phyloP scores from a whole-genome alignment of 2,113 vertebrate genomes.

The Megalops atlanticus region DNA sequence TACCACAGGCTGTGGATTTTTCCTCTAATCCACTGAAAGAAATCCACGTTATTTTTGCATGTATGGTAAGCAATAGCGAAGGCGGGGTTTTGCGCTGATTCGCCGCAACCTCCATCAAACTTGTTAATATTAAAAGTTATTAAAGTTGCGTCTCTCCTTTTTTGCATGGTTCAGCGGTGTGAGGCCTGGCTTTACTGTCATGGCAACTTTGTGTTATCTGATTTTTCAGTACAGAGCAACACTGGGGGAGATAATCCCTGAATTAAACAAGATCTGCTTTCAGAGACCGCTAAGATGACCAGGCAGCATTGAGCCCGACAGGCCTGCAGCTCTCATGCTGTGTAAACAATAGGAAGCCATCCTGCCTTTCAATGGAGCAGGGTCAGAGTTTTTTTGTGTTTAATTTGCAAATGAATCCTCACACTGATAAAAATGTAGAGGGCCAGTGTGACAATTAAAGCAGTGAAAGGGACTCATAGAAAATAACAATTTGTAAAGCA shows the following conservation, averaged over 20 bases:
- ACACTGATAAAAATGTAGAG: constrained; percentile 91
- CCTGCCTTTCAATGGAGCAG: constrained; percentile 96
- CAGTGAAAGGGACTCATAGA: constrained; percentile 83
- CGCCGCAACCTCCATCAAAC: neutral
- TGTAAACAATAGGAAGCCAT: constrained; percentile 96
- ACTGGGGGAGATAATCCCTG: constrained; percentile 98
- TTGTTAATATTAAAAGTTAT: constrained; percentile 65
- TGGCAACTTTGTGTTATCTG: constrained; percentile 99
- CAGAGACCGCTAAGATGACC: constrained; percentile 89
- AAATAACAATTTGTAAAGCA: constrained; percentile 96
- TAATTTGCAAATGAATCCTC: constrained; percentile 99
- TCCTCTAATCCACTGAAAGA: too few species aligned
- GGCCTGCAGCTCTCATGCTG: constrained; percentile 95
- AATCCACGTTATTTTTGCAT: neutral
- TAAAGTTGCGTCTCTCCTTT: constrained; percentile 68
- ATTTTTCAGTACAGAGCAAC: constrained; percentile 89
- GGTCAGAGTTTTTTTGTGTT: constrained; percentile 88
- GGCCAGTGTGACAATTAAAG: constrained; percentile 78
- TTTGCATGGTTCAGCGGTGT: constrained; percentile 67
- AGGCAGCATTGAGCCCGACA: constrained; percentile 88
- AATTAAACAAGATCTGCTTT: constrained; percentile 97
- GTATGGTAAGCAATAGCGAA: neutral
- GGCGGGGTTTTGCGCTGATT: constrained; percentile 1
- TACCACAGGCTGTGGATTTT: too few species aligned
- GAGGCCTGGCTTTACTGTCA: constrained; percentile 82